Percentiles rank a stretch among this genome's conserved stretches.
phyloP scores from a whole-genome alignment of 2,113 vertebrate genomes.

The Quiscalus mexicanus region DNA sequence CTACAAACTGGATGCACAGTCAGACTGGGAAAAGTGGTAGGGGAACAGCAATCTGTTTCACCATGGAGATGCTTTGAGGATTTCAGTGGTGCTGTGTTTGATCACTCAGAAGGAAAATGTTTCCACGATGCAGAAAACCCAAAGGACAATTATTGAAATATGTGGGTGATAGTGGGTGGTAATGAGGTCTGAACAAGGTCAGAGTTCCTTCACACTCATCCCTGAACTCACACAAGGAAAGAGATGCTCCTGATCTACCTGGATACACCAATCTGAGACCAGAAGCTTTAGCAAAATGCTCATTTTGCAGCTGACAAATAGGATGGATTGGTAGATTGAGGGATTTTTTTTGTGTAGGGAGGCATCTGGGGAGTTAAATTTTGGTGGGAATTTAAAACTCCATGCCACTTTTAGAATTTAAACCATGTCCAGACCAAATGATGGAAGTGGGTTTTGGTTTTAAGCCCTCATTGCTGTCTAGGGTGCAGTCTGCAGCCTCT shows the following conservation, averaged over 20 bases:
- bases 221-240: neutral
- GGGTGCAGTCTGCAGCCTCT: neutral
- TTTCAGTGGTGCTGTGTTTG: neutral
- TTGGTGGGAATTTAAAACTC: neutral
- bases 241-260: neutral
- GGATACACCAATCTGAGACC: neutral
- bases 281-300: neutral
- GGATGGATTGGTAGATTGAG: neutral
- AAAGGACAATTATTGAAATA: neutral
- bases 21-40: rapidly evolving
- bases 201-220: neutral
- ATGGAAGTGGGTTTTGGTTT: neutral
- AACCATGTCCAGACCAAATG: neutral
- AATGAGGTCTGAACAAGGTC: neutral
- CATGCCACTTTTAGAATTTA: neutral
- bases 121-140: neutral
- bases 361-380: neutral
- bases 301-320: neutral
- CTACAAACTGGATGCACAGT: neutral
- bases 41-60: neutral
- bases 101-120: neutral
- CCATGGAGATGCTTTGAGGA: neutral
- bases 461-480: neutral
- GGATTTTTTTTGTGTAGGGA: neutral
- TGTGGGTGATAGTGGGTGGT: neutral